A percentile compares a stretch with the other conserved stretches of the same genome.
Evolutionary conservation across 2,888 invertebrate genomes (phyloP).

Genomic region (Drosophila mimetica): DNA sequence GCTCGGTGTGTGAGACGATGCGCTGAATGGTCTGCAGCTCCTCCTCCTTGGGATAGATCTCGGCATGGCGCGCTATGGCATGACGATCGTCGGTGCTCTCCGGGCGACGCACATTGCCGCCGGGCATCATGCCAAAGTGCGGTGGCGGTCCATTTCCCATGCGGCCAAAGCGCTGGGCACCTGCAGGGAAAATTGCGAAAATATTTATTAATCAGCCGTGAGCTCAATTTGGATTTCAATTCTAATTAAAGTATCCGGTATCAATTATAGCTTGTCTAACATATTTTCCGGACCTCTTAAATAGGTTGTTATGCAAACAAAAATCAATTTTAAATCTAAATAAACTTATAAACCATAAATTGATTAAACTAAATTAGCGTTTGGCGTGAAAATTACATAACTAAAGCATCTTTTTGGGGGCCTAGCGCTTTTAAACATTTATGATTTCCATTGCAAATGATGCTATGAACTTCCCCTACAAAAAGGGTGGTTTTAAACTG

Average conservation of each 20-base stretch:
- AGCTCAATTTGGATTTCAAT: not conserved
- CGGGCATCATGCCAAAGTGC: conserved; percentile 87
- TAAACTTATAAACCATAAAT: too few species aligned
- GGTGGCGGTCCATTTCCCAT: conserved; percentile 85
- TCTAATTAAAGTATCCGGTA: not conserved
- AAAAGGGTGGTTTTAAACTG: not conserved
- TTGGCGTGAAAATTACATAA: not conserved
- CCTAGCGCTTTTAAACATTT: not conserved
- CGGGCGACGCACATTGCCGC: conserved; percentile 87
- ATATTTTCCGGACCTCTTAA: too few species aligned
- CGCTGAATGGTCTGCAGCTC: conserved; percentile 95
- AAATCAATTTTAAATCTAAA: too few species aligned
- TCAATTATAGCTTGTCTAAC: too few species aligned
- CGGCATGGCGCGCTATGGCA: conserved; percentile 95
- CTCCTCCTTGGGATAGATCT: conserved; percentile 96
- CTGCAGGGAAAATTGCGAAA: conserved; percentile 43
- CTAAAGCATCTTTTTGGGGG: not conserved
- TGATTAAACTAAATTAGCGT: too few species aligned
- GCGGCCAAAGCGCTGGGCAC: conserved; percentile 78
- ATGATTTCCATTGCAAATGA: not conserved
- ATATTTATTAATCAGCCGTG: not conserved
- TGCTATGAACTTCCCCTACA: not conserved
- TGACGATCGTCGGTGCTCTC: conserved; percentile 98
- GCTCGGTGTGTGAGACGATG: conserved; percentile 96
- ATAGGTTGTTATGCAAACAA: too few species aligned